Conservation (phyloP, 2,113 vertebrate genomes). For the Lutjanus erythropterus region DNA sequence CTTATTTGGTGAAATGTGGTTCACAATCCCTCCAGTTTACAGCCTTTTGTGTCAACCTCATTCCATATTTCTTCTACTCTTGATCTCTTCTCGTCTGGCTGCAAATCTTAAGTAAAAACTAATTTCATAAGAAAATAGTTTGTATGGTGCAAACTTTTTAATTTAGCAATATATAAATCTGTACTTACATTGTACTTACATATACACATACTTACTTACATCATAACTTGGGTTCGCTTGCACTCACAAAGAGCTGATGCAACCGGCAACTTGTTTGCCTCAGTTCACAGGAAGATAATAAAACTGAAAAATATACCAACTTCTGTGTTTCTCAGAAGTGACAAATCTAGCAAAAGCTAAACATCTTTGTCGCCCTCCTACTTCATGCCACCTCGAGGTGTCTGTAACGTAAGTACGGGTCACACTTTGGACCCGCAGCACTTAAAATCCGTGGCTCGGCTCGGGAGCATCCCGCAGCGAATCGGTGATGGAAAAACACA, state of each 20-base stretch:
- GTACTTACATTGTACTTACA: too few species aligned
- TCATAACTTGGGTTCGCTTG: background rate
- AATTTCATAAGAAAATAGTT: background rate
- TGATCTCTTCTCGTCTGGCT: too few species aligned
- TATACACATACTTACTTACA: background rate
- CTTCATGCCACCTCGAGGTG: background rate
- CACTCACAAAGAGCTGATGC: background rate
- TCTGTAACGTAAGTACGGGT: background rate
- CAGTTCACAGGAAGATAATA: background rate
- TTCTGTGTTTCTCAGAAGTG: background rate
- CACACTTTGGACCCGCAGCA: conserved; percentile 16
- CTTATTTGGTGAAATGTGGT: too few species aligned
- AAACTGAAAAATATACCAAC: background rate
- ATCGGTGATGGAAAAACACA: conserved; percentile 47
- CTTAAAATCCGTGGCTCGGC: conserved; percentile 24
- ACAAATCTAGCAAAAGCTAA: background rate
- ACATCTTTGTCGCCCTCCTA: background rate
- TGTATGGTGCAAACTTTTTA: background rate
- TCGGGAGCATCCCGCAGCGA: conserved; percentile 31
- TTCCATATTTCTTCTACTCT: too few species aligned
- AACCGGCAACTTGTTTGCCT: background rate
- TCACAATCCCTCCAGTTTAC: too few species aligned
- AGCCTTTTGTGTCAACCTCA: background rate
- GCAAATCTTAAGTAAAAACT: background rate
- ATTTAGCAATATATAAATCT: background rate